phyloP scores from a whole-genome alignment of 2,113 vertebrate species.

The Mohoua ochrocephala region DNA sequence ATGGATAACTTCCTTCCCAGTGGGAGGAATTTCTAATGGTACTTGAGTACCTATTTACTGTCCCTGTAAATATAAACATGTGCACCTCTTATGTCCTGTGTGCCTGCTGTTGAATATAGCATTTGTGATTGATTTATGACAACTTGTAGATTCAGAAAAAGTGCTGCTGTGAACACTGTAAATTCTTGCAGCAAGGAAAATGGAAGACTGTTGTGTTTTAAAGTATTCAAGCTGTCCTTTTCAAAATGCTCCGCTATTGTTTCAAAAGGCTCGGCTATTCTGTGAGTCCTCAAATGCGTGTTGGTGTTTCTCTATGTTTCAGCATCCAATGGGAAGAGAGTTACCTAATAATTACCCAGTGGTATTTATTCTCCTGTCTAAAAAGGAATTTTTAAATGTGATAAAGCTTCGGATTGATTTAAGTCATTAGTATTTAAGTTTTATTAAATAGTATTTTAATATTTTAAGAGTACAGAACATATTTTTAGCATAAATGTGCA shows the following conservation, averaged over 20 bases:
- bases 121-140: background rate
- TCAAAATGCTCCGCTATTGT: background rate
- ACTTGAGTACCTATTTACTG: background rate
- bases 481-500: background rate
- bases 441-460: background rate
- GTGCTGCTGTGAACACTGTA: background rate
- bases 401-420: background rate
- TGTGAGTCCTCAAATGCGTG: background rate
- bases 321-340: background rate
- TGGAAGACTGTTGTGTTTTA: background rate
- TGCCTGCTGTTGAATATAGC: background rate
- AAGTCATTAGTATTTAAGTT: background rate
- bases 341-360: background rate
- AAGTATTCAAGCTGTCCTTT: background rate
- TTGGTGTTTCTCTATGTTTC: background rate
- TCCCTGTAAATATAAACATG: background rate
- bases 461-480: background rate
- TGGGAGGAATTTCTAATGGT: background rate
- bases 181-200: constrained; percentile 1
- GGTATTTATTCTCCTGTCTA: background rate
- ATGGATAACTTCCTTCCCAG: background rate
- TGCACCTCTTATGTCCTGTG: background rate
- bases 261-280: background rate
- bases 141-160: background rate
- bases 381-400: background rate